phyloP scores from a whole-genome alignment of 2,113 vertebrate genomes.

The Tragelaphus buxtoni region DNA sequence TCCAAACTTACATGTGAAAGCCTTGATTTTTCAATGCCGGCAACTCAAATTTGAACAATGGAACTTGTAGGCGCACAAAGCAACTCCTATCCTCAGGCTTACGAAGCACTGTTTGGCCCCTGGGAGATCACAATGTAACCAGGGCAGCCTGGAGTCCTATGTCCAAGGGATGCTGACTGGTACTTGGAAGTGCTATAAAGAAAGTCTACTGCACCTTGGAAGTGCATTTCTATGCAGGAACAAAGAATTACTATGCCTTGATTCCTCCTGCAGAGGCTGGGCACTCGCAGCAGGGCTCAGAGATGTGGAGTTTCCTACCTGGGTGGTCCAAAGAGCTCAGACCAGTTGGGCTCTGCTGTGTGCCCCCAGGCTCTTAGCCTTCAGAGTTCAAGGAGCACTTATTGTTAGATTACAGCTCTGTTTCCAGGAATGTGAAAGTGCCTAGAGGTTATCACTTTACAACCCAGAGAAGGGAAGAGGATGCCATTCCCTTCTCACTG shows the following conservation, averaged over 20 bases:
- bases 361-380: neutral
- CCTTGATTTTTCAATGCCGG: neutral
- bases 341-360: neutral
- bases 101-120: neutral
- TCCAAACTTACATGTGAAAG: neutral
- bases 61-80: neutral
- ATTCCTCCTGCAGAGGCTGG: neutral
- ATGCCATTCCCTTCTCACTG: neutral
- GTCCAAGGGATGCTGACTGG: neutral
- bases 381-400: neutral
- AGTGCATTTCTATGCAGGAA: constrained; percentile 5
- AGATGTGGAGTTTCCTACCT: neutral
- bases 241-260: neutral
- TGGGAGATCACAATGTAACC: neutral
- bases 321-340: constrained; percentile 45
- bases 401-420: constrained; percentile 31
- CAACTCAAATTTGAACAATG: neutral
- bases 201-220: neutral
- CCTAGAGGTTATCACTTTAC: constrained; percentile 44
- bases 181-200: neutral
- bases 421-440: constrained; percentile 55
- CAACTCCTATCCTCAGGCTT: neutral
- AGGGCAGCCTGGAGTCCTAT: neutral
- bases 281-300: neutral
- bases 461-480: constrained; percentile 29